These are phyloP conservation scores for Oryzias dopingdopingensis DNA, from an alignment of 2,797 vertebrate species.

Conservation along the genomic window DNA sequence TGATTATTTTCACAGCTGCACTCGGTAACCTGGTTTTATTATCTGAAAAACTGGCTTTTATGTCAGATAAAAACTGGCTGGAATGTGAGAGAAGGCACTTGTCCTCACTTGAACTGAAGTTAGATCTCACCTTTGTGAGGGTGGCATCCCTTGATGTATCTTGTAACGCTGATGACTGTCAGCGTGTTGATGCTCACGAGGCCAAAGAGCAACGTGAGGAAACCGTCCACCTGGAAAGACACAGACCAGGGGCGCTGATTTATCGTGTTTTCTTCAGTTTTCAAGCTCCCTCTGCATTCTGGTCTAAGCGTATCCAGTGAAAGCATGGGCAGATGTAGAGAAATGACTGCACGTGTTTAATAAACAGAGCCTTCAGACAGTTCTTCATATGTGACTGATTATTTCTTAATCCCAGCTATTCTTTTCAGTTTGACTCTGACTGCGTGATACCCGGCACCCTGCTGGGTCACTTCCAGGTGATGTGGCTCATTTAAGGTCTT, in stretches of 20 bases:
- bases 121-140: conserved; percentile 79
- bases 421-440: conserved; percentile 37
- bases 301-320: too few species aligned
- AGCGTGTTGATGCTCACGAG: conserved; percentile 90
- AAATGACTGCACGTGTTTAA: not conserved
- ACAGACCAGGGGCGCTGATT: conserved; percentile 17
- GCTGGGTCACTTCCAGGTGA: conserved; percentile 52
- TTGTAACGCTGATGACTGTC: conserved; percentile 88
- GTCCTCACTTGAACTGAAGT: not conserved
- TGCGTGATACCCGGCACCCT: conserved; percentile 30
- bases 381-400: conserved; percentile 18
- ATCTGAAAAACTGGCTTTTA: conserved; percentile 31
- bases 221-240: conserved; percentile 83
- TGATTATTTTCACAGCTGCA: conserved; percentile 47
- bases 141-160: conserved; percentile 86
- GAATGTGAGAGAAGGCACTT: conserved; percentile 41
- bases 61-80: conserved; percentile 43
- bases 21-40: conserved; percentile 50
- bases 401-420: conserved; percentile 38
- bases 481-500: conserved; percentile 47
- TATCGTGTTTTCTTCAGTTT: not conserved
- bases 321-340: not conserved
- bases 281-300: too few species aligned
- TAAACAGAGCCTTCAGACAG: conserved; percentile 2
- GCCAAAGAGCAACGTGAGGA: conserved; percentile 88